Evolutionary conservation across 2,113 vertebrate species (phyloP), one percentile per base, ranked within the genome.

Genomic region (Melospiza georgiana): DNA sequence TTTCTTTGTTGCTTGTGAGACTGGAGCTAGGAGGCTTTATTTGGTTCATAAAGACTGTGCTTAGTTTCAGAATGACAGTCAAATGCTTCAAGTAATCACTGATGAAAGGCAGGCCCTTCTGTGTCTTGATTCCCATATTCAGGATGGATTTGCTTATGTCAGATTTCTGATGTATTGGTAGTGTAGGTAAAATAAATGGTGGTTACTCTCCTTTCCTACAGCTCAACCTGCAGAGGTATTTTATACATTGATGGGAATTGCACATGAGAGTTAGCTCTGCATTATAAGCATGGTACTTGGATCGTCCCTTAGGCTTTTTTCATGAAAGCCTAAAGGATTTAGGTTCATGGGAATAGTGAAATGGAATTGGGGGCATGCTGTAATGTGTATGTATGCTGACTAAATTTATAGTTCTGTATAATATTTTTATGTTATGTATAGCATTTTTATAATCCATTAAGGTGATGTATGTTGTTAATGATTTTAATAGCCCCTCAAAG

Each of bases 11-110:
- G 35, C n/a, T 81, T 72, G 24, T 80, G 72, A 54, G 46, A 76
- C 87, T n/a, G 87, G 41, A 85, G 33, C 55, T 78, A 30, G 61
- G 41, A 46, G 12, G n/a, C 19, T 61, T 87, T 80, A 33, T 78
- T 74, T 92, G 41, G 10, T 27, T 84, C 0, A 0, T 84, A 37
- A 68, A 23, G 41, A 20, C n/a, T 0, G 0, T 68, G 14, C 28
- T 93, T 73, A 39, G 3, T 62, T 93, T 89, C 46, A 79, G 69
- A 48, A 84, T 22, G 48, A 43, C 39, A 84, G 37, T 33, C 2
- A 4, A 84, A 83, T 83, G 59, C 54, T 82, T 89, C 54, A 69
- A 6, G 48, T 85, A 44, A 61, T 65, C 71, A 28, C 37, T 48
- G 61, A 37, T 49, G 37, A 79, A 90, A 76, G 28, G 33, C 59